A percentile compares a stretch with the other conserved stretches of the same genome.
Conservation (phyloP, 2,888 invertebrate genomes). For the Synanthedon myopaeformis region DNA sequence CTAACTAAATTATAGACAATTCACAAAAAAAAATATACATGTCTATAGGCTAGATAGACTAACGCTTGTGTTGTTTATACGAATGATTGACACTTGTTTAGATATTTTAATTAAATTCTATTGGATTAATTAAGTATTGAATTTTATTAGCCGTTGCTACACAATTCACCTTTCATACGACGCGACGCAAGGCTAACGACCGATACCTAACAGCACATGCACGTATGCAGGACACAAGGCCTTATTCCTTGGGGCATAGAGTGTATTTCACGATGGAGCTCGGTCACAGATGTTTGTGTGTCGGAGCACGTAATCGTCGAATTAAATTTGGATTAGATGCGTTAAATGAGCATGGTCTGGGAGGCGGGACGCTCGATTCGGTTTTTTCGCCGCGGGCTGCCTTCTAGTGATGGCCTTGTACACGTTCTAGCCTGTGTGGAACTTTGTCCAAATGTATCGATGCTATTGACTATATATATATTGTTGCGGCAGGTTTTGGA, state of each 20-base stretch:
- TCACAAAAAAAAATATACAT: too few relatives aligned
- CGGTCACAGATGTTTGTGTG: neutral
- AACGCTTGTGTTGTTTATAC: neutral
- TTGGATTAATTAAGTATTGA: too few relatives aligned
- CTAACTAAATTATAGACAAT: too few relatives aligned
- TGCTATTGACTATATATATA: too few relatives aligned
- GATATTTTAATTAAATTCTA: too few relatives aligned
- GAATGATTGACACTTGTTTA: neutral
- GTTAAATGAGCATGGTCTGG: conserved; percentile 36
- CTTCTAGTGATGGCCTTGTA: conserved; percentile 7
- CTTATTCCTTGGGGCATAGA: too few relatives aligned
- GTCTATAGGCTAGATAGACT: too few relatives aligned
- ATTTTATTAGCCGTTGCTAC: too few relatives aligned
- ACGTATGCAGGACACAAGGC: neutral
- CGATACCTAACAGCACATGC: conserved; percentile 10
- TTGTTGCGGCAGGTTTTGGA: too few relatives aligned
- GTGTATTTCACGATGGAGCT: too few relatives aligned
- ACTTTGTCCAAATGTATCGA: too few relatives aligned
- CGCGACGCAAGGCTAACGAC: conserved; percentile 14
- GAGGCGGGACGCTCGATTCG: conserved; percentile 17
- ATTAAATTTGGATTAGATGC: conserved; percentile 37
- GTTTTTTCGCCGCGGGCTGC: conserved; percentile 11
- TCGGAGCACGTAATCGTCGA: conserved; percentile 20
- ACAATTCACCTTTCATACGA: neutral
- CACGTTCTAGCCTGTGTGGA: too few relatives aligned